Evolutionary conservation across 2,888 invertebrate genomes (phyloP), one percentile per base, ranked within the genome.

Genomic region (Ectemnius cavifrons): DNA sequence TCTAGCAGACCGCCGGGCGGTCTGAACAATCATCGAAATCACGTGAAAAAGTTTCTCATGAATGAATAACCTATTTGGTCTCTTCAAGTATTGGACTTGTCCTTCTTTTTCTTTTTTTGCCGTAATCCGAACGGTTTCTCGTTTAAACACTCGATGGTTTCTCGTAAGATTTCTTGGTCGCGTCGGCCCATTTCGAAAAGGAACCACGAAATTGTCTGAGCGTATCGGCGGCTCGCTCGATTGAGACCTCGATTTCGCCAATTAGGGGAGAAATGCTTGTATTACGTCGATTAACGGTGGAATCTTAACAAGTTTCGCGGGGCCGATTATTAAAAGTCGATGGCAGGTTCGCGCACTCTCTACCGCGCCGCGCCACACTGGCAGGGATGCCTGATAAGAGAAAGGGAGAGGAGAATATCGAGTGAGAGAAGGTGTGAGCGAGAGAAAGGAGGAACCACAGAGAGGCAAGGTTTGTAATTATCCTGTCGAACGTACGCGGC

Each of bases 221-320:
- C 3, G 23, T 23, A 2, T 1, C 2, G 23, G 23, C 23, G 3
- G 23, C 23, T 11, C 37, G 37, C 0, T 37, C n/a, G 69, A 83
- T 83, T 81, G 79, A 83, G 83, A 75, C 75, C 81, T 83, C 79
- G 83, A 83, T 83, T 81, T 79, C 73, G 75, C 79, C 78, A 83
- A 83, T 83, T 83, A 83, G 76, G 76, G 57, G 79, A 71, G 79
- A 81, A 79, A 81, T 60, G 78, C 72, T 67, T 68, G 70, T 65
- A 74, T 81, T 78, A 77, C 78, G 70, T 66, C 77, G 81, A 79
- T 81, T 75, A 77, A 79, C 63, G 70, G 66, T 81, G 28, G 83
- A 78, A 82, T 87, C 83, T 85, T 87, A 86, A 87, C 84, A 86
- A 87, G 86, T 85, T 85, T 86, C 82, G 69, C 79, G 77, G 77